Base-by-base conservation (phyloP, 2,113 vertebrate species). In the Phalacrocorax carbo region DNA sequence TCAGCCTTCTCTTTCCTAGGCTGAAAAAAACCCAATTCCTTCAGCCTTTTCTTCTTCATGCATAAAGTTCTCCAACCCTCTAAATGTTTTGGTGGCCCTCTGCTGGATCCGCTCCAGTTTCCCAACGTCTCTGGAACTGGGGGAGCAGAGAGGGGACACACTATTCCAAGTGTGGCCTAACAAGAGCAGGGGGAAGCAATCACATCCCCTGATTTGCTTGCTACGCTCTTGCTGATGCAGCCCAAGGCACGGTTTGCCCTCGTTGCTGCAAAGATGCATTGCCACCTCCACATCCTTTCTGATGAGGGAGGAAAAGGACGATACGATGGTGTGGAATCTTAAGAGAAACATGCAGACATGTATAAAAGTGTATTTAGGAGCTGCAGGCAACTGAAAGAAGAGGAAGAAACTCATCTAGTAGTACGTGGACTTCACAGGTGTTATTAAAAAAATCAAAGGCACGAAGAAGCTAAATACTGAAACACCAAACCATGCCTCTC, bases 181-280 rank as follows among this genome's bases (percentile, higher is more conserved):
- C 19, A 57, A 87, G n/a, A 70, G 26, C 46, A 23, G 2, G 5
- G 23, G 34, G 22, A 66, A 36, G 46, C 3, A 38, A 86, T 9
- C 30, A 10, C 29, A 48, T 14, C 27, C 54, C 8, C 2, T 5
- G 6, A 29, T 66, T 44, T 58, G 23, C 52, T 55, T n/a, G 32
- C 69, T 51, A 16, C 0, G 1, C 44, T 82, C 32, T 29, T 70
- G 69, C 32, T 70, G 84, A 61, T 0, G 0, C 27, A 75, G 80
- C 9, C n/a, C 78, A 64, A 77, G 44, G 54, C 38, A 60, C 2
- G 1, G 51, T 44, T 70, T 88, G 34, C 57, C 23, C 57, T 82
- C 4, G 1, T 13, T 40, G 18, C 46, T 46, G 15, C 55, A 48
- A 51, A 8, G 21, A 15, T 42, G 52, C 36, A 5, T 19, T 25